Evolutionary conservation across 2,113 vertebrate genomes (phyloP).

Genomic region (Platichthys stellatus): DNA sequence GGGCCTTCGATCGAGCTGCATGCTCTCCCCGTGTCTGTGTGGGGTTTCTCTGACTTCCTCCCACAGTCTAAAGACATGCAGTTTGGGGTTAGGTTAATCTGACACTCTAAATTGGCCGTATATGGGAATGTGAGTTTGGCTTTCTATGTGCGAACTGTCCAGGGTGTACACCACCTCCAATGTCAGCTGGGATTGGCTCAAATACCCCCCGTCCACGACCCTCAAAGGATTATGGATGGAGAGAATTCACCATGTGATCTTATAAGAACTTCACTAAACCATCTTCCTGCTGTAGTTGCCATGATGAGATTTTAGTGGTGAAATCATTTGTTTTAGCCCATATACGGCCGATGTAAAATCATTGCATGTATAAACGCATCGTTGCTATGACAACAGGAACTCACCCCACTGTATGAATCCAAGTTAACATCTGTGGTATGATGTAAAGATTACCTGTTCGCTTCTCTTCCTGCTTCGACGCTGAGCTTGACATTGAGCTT

Average conservation of each 20-base stretch:
- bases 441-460: neutral
- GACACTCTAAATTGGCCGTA: neutral
- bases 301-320: neutral
- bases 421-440: neutral
- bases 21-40: no score
- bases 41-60: no score
- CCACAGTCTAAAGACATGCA: no score
- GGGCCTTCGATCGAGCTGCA: no score
- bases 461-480: no score
- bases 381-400: neutral
- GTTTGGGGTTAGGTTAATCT: no score
- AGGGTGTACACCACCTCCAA: no score
- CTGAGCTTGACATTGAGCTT: no score
- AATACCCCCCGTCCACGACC: neutral
- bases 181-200: no score
- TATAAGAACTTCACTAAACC: no score
- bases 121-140: neutral
- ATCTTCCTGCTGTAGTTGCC: no score
- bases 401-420: neutral
- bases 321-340: neutral
- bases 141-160: no score
- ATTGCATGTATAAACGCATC: neutral
- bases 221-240: neutral
- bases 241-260: neutral
- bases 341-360: neutral